These are phyloP conservation scores for Otolemur garnettii DNA, from an alignment of 2,113 vertebrate genomes.

Conservation along the genomic window DNA sequence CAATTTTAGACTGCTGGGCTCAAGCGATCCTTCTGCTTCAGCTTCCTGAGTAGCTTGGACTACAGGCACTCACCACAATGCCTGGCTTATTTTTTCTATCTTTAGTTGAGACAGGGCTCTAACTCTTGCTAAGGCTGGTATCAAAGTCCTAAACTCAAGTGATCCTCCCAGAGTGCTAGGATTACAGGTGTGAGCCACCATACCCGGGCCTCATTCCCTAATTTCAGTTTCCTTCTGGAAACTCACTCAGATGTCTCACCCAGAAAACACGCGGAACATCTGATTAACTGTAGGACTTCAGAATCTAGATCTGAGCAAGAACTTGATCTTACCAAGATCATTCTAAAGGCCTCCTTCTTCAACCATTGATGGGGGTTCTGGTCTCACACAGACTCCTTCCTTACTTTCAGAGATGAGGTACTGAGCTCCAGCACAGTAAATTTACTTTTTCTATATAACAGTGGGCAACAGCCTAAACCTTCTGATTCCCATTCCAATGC, in stretches of 20 bases:
- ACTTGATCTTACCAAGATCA: neutral
- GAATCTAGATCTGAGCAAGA: neutral
- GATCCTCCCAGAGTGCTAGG: no score
- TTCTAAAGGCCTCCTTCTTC: neutral
- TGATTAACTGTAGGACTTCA: neutral
- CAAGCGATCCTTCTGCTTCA: no score
- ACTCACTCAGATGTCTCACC: neutral
- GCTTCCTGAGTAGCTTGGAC: no score
- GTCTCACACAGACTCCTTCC: neutral
- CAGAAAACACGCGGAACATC: neutral
- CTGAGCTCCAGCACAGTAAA: neutral
- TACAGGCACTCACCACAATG: no score
- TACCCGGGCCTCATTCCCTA: neutral
- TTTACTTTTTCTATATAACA: neutral
- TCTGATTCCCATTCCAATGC: neutral
- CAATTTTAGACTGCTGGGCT: no score
- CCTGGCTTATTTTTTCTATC: no score
- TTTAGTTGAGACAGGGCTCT: no score
- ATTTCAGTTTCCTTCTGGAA: conserved; percentile 6
- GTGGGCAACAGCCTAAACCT: neutral
- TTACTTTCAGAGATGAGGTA: conserved; percentile 20
- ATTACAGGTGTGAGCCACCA: no score
- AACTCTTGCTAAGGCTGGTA: no score
- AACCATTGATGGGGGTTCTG: neutral
- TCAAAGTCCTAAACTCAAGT: no score